These are phyloP conservation scores for Meta bourneti DNA, from an alignment of 2,888 invertebrate species.

Conservation along the genomic window DNA sequence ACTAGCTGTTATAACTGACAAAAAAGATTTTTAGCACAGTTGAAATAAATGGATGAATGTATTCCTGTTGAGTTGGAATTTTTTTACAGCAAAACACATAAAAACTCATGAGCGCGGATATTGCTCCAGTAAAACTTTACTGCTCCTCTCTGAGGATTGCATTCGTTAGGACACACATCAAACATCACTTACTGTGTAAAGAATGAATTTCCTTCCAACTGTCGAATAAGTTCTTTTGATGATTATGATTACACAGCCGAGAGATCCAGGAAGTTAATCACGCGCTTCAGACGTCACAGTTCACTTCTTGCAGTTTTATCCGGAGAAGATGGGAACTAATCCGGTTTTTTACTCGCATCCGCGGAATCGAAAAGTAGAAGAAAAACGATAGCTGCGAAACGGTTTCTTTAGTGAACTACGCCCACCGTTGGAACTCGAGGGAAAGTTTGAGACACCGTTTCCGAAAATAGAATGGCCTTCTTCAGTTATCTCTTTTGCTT, in stretches of 20 bases:
- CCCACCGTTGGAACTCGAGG: slow-evolving; percentile 44
- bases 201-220: slow-evolving; percentile 18
- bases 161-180: neutral
- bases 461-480: slow-evolving; percentile 63
- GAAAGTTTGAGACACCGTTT: slow-evolving; percentile 21
- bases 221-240: slow-evolving; percentile 3
- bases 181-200: slow-evolving; percentile 53
- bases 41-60: too few species aligned
- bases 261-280: slow-evolving; percentile 11
- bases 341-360: neutral
- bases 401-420: slow-evolving; percentile 32
- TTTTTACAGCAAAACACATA: too few species aligned
- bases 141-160: neutral
- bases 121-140: neutral
- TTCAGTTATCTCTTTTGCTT: slow-evolving; percentile 49
- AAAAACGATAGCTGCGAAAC: slow-evolving; percentile 2
- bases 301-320: slow-evolving; percentile 16
- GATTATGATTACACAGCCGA: slow-evolving; percentile 44
- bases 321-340: neutral
- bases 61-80: too few species aligned
- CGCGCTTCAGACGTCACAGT: slow-evolving; percentile 38
- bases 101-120: too few species aligned
- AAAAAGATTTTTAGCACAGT: too few species aligned
- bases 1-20: too few species aligned
- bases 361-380: neutral